Conservation (phyloP, 2,797 vertebrate species). For the Nothura maculosa region DNA sequence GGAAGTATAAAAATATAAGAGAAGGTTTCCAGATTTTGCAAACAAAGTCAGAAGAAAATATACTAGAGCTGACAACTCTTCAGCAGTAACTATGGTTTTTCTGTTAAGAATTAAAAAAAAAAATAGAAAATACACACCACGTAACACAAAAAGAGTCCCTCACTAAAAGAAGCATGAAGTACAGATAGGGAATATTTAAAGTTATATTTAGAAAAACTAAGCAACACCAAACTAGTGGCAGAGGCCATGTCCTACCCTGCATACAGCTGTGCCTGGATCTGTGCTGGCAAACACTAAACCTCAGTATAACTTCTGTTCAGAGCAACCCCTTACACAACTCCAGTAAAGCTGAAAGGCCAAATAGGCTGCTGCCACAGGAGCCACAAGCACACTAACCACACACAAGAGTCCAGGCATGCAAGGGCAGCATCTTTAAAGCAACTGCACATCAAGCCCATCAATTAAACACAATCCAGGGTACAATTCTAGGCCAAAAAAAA, state of each 20-base stretch:
- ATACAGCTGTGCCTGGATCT: neutral
- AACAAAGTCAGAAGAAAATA: neutral
- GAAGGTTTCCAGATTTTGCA: constrained; percentile 49
- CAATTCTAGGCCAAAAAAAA: neutral
- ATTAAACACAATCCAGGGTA: neutral
- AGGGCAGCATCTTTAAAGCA: neutral
- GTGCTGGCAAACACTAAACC: neutral
- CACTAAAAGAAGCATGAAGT: neutral
- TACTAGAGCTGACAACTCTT: neutral
- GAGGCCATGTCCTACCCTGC: too few species aligned
- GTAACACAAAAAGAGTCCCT: too few species aligned
- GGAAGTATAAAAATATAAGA: constrained; percentile 39
- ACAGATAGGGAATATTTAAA: neutral
- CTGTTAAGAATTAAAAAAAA: neutral
- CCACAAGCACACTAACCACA: neutral
- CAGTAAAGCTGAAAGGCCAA: constrained; percentile 14
- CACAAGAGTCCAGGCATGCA: neutral
- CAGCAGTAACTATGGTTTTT: neutral
- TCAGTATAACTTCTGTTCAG: neutral
- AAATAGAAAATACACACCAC: too few species aligned
- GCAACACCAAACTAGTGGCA: neutral
- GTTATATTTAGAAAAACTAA: neutral
- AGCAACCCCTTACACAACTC: neutral
- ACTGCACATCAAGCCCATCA: neutral
- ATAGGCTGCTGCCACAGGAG: neutral